phyloP scores from a whole-genome alignment of 2,113 vertebrate genomes.

The Phodopus roborovskii region DNA sequence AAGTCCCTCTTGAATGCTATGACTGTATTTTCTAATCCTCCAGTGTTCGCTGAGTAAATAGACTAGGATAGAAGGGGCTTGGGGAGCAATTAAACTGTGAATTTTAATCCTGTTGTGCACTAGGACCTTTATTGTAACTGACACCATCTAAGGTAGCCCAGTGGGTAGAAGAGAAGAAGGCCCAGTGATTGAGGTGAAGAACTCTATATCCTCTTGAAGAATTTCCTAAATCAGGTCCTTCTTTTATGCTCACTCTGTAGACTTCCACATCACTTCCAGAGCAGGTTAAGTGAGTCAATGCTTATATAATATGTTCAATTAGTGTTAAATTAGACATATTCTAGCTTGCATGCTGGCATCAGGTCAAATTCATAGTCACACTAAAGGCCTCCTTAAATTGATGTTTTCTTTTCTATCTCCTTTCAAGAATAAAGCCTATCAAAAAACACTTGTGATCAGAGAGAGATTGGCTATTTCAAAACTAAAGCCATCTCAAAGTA shows the following conservation, averaged over 20 bases:
- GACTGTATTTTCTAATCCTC: neutral
- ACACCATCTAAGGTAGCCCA: neutral
- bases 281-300: neutral
- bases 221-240: neutral
- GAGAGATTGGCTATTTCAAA: neutral
- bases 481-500: neutral
- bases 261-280: neutral
- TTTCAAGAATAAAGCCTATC: neutral
- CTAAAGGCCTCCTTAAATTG: neutral
- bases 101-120: neutral
- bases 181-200: neutral
- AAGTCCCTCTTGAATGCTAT: neutral
- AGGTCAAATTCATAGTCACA: neutral
- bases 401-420: neutral
- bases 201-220: neutral
- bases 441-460: neutral
- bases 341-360: neutral
- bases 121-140: neutral
- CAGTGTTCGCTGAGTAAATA: neutral
- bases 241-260: neutral
- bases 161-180: neutral
- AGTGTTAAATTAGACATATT: neutral
- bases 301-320: neutral
- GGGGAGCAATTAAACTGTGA: neutral
- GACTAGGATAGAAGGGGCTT: neutral